Conservation (phyloP, 2,797 vertebrate genomes). For the Myotis planiceps region DNA sequence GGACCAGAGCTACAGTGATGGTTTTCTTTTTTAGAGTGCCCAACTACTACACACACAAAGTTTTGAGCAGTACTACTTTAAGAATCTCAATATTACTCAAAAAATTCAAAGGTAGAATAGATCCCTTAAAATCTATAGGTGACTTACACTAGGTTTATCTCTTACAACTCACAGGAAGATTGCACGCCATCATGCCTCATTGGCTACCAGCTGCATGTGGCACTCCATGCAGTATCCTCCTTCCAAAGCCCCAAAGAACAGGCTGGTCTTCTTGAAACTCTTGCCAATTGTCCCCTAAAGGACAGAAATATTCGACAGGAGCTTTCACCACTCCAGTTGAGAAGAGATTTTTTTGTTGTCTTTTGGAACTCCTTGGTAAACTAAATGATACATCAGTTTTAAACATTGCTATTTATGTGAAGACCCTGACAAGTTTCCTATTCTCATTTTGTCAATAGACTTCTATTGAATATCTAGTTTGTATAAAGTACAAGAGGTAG, state of each 20-base stretch:
- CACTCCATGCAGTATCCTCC: not conserved
- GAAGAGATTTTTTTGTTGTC: not conserved
- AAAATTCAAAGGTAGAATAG: not conserved
- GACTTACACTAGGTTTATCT: not conserved
- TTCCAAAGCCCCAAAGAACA: not conserved
- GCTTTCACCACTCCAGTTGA: not conserved
- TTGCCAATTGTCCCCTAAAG: not conserved
- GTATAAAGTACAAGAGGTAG: not conserved
- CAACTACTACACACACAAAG: not conserved
- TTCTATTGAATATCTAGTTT: not conserved
- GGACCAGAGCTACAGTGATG: not conserved
- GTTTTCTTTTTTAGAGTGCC: not conserved
- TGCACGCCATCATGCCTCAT: not conserved
- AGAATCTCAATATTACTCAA: not conserved
- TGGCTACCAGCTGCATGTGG: not conserved
- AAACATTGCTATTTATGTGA: not conserved
- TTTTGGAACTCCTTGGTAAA: not conserved
- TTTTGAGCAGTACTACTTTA: not conserved
- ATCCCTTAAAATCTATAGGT: constrained; percentile 22
- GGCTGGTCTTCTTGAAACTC: not conserved
- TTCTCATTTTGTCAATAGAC: not conserved
- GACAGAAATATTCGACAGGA: not conserved
- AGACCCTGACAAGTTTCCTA: not conserved
- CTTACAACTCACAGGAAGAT: not conserved
- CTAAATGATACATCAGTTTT: not conserved